A percentile compares a stretch with the other conserved stretches of the same genome.
These are phyloP conservation scores for Hippopotamyrus pictus DNA, from an alignment of 2,797 vertebrate species.

Conservation along the genomic window DNA sequence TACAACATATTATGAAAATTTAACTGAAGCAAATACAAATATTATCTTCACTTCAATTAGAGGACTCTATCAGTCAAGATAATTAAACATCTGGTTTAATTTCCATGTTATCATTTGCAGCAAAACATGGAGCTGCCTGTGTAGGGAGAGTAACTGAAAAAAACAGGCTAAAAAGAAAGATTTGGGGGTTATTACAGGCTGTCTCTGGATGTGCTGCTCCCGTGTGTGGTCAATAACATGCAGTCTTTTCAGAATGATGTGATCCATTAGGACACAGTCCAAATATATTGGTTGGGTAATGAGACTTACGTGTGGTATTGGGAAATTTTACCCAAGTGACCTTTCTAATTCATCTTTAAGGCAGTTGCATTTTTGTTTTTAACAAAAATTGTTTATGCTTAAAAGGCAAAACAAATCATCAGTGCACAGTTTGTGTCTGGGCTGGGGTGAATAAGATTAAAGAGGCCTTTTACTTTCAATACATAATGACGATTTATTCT, in stretches of 20 bases:
- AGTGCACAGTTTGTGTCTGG: neutral
- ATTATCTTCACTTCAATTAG: neutral
- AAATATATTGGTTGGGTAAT: slow-evolving; percentile 19
- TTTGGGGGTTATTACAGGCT: neutral
- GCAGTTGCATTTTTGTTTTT: slow-evolving; percentile 15
- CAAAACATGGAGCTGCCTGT: neutral
- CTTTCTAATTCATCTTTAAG: slow-evolving; percentile 14
- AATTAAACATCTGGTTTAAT: neutral
- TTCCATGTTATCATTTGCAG: neutral
- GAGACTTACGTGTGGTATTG: slow-evolving; percentile 18
- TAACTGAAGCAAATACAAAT: neutral
- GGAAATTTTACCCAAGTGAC: slow-evolving; percentile 12
- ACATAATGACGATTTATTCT: neutral
- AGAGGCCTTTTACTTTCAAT: slow-evolving; percentile 4
- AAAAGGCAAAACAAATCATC: slow-evolving; percentile 4
- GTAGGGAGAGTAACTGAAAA: neutral
- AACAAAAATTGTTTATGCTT: slow-evolving; percentile 14
- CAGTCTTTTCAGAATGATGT: slow-evolving; percentile 15
- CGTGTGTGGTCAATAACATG: slow-evolving; percentile 23
- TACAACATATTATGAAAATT: neutral
- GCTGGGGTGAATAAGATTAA: slow-evolving; percentile 1
- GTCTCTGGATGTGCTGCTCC: slow-evolving; percentile 14
- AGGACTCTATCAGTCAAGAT: neutral
- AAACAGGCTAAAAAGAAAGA: neutral
- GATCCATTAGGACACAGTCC: slow-evolving; percentile 22